phyloP scores from a whole-genome alignment of 2,888 invertebrate species.

The Odontomyia ornata region DNA sequence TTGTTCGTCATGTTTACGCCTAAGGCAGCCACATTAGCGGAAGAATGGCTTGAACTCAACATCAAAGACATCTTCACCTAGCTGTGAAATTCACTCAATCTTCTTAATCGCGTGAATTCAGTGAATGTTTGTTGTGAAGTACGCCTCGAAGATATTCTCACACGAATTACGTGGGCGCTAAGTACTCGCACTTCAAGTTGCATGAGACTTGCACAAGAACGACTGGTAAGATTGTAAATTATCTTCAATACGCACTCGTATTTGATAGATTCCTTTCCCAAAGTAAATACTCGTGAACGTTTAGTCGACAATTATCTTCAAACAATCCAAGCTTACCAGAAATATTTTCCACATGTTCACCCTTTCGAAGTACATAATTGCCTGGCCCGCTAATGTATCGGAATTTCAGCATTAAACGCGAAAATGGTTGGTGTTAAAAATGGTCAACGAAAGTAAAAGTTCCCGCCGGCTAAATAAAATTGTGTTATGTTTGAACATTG shows the following conservation, averaged over 20 bases:
- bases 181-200: neutral
- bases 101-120: neutral
- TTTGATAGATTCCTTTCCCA: neutral
- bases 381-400: neutral
- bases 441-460: conserved; percentile 35
- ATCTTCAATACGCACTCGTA: neutral
- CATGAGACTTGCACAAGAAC: neutral
- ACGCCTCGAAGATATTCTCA: conserved; percentile 4
- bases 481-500: neutral
- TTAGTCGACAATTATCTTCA: no score
- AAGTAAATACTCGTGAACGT: no score
- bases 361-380: neutral
- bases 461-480: neutral
- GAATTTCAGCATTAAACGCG: neutral
- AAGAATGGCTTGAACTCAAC: neutral
- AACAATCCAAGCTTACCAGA: neutral
- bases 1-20: neutral
- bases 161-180: conserved; percentile 10
- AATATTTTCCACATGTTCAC: neutral
- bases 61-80: neutral
- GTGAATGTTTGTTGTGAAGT: conserved; percentile 9
- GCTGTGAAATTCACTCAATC: neutral
- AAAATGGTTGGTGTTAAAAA: conserved; percentile 12
- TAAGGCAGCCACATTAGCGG: neutral
- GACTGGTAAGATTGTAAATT: neutral